Evolutionary conservation across 2,797 vertebrate genomes (phyloP).

Genomic region (Crenichthys baileyi): DNA sequence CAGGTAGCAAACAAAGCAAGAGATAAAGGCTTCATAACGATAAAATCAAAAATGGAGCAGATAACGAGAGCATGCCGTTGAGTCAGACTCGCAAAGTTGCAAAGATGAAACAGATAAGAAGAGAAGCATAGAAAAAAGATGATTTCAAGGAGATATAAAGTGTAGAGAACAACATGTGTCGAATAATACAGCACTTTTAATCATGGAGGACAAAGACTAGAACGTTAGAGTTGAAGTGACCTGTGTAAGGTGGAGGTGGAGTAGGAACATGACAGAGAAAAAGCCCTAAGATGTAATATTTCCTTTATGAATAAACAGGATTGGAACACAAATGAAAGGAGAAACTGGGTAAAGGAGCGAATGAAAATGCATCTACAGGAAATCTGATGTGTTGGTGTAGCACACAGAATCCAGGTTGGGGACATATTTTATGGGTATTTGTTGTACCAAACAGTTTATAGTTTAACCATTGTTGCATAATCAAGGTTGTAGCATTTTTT

Average conservation of each 20-base stretch:
- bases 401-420: not conserved
- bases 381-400: conserved; percentile 11
- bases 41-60: conserved; percentile 18
- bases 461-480: not conserved
- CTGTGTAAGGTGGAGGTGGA: conserved; percentile 8
- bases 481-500: not conserved
- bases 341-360: conserved; percentile 23
- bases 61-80: conserved; percentile 8
- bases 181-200: not conserved
- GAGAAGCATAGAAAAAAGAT: conserved; percentile 24
- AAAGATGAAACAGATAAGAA: conserved; percentile 41
- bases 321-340: conserved; percentile 37
- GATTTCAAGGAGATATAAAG: conserved; percentile 40
- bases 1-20: conserved; percentile 21
- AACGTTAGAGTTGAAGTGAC: not conserved
- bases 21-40: conserved; percentile 42
- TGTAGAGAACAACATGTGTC: conserved; percentile 39
- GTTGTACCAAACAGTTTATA: not conserved
- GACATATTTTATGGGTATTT: conserved; percentile 7
- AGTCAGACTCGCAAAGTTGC: conserved; percentile 30
- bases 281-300: conserved; percentile 26
- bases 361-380: conserved; percentile 29
- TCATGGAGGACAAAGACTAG: not conserved
- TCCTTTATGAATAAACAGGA: not conserved
- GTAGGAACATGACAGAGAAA: conserved; percentile 6